Base-by-base conservation (phyloP, 2,888 invertebrate genomes). In the Zootermopsis nevadensis region DNA sequence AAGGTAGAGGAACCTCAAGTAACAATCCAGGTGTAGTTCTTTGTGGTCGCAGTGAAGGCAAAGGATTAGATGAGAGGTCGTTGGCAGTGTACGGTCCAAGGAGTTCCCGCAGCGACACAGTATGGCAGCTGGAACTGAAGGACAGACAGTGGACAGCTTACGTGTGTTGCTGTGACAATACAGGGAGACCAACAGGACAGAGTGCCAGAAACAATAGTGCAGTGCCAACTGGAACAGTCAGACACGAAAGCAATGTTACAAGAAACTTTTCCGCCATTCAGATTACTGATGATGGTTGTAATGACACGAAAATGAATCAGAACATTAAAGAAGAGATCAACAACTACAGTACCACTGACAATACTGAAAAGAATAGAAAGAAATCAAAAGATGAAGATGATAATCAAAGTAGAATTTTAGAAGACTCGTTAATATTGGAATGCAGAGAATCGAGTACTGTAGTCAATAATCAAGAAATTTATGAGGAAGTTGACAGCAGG, bases 131-230 rank as follows among this genome's bases (percentile, higher is more conserved):
- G 38, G 85, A 86, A n/a, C 77, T 84, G 22, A 85, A 85, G 31
- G 86, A 86, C 69, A 86, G 85, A 80, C 83, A 87, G 77, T 87
- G 87, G 87, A 87, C 87, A 15, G 86, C 87, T 35, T 87, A 87
- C 84, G 85, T 87, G 55, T 87, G 87, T 84, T 87, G 87, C 85
- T 87, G 84, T 80, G 83, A 84, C 79, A 76, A 60, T 42, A 77
- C 77, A 30, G 77, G 24, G 53, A 27, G 31, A 53, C 27, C 48
- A 12, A 31, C 74, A 8, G 33, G 30, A 22, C 69, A 30, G 69
- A 69, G 69, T 33, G 15, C 33, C 69, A 38, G 8, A 22, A 38
- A 74, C 38, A 74, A 24, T 24, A 74, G 74, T 27, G 24, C 74
- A 22, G n/a, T 74, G 42, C 74, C 74, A 24, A 38, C 42, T 7